Base-by-base conservation (phyloP, 2,888 invertebrate genomes). In the Trichogramma dendrolimi region DNA sequence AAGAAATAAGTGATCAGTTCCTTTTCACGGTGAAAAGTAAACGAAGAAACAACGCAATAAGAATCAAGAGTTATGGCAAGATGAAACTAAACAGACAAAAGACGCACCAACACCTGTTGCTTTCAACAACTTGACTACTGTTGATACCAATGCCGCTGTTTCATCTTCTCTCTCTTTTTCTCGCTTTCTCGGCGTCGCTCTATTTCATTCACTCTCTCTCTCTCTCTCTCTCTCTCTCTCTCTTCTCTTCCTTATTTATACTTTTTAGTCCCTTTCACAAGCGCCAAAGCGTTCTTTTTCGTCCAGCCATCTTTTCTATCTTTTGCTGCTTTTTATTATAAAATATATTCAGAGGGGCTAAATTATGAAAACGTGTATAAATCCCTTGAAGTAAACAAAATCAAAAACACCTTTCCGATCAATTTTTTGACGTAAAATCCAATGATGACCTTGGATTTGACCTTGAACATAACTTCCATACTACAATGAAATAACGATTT, bases 161-260 rank as follows among this genome's bases (percentile, higher is more conserved):
- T 46, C 62, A 46, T 62, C 65, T 61, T 64, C 58, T 55, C 57
- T 43, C 61, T n/a, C 58, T 52, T 10, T n/a, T 44, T 60, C 54
- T 61, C 58, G 61, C 14, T 14, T 41, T 51, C 46, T 54, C 58
- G 43, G 54, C 10, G 47, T 44, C 59, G n/a, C n/a, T n/a, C n/a
- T n/a, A n/a, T n/a, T n/a, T n/a, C n/a, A n/a, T n/a, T n/a, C n/a
- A n/a, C n/a, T n/a, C 55, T 39, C 52, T 52, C 55, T 48, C 55
- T 47, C 10, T 48, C 59, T 39, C 46, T n/a, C 27, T 51, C 53
- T 42, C 38, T n/a, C n/a, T n/a, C n/a, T n/a, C n/a, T n/a, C n/a
- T n/a, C n/a, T n/a, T n/a, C n/a, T 27, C 41, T 38, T n/a, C 53
- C 46, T n/a, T 39, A 50, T 51, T 53, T 47, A 11, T 7, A 27